Evolutionary conservation across 2,113 vertebrate genomes (phyloP), one percentile per base, ranked within the genome.

Genomic region (Burhinus oedicnemus): DNA sequence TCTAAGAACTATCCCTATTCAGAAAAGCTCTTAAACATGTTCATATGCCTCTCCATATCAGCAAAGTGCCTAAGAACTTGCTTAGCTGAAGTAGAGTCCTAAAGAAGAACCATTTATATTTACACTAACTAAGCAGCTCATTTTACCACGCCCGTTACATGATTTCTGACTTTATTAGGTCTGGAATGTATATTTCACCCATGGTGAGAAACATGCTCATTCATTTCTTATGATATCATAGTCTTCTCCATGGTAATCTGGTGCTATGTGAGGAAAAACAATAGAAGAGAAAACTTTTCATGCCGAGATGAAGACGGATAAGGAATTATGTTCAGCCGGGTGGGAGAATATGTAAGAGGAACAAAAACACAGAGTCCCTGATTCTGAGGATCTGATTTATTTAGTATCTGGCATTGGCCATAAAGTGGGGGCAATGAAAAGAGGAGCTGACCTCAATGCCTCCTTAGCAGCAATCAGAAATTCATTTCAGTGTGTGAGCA

Each of bases 401-500:
- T 97, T 83, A 97, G 96, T 96, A 97, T 96, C 95, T 93, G 96
- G 95, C 97, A 96, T 54, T 47, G 90, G 82, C 95, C 97, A 96
- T 91, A 97, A 97, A 98, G 89, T 58, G 89, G 77, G 96, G 83
- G 90, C 96, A 87, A 87, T 96, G 94, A 96, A 97, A 97, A 96
- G 93, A 95, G 44, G 72, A 97, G 87, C 70, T 95, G 96, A 95
- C 93, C 80, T 90, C 96, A 95, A 94, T 93, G 88, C 88, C 94
- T 96, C 87, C 97, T 92, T 82, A 89, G 89, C 54, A 94, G 97
- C 95, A 91, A 98, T 98, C 98, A 96, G 91, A 97, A 96, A 97
- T 95, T 97, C 95, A 92, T 96, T 95, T 94, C 77, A 44, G 78
- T 96, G 80, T 93, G 94, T 89, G 90, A 97, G 95, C 96, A 96